Percentiles rank a stretch among this genome's conserved stretches.
Conservation (phyloP, 2,888 invertebrate genomes). For the Watsonalla binaria region DNA sequence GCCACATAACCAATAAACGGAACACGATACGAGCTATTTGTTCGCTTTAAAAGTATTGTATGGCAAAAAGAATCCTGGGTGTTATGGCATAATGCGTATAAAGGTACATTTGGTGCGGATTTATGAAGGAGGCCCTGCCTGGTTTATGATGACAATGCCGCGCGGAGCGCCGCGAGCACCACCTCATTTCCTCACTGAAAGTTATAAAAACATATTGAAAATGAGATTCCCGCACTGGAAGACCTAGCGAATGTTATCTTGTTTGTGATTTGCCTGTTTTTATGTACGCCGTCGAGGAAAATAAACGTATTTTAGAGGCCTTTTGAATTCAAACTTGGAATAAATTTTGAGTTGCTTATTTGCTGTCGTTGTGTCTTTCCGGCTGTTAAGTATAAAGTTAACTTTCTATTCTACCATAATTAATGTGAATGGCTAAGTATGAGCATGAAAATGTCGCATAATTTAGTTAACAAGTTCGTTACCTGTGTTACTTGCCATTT, state of each 20-base stretch:
- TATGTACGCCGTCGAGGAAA: slow-evolving; percentile 54
- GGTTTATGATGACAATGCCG: slow-evolving; percentile 77
- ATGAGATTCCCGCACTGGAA: slow-evolving; percentile 71
- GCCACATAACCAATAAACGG: slow-evolving; percentile 31
- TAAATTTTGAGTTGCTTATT: slow-evolving; percentile 21
- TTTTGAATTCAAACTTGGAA: slow-evolving; percentile 33
- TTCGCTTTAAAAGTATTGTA: slow-evolving; percentile 61
- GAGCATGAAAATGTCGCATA: slow-evolving; percentile 45
- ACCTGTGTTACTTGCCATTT: slow-evolving; percentile 41
- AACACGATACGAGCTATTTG: slow-evolving; percentile 52
- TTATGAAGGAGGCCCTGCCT: slow-evolving; percentile 72
- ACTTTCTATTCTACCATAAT: slow-evolving; percentile 39
- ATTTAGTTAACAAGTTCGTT: slow-evolving; percentile 51
- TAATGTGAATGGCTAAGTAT: slow-evolving; percentile 41
- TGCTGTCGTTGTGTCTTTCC: slow-evolving; percentile 10
- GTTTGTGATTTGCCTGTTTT: slow-evolving; percentile 75
- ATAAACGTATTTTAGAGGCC: slow-evolving; percentile 62
- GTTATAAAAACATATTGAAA: slow-evolving; percentile 80
- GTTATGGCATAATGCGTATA: slow-evolving; percentile 74
- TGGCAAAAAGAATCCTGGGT: slow-evolving; percentile 49
- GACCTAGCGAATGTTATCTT: slow-evolving; percentile 73
- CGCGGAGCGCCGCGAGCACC: slow-evolving; percentile 62
- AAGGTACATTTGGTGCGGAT: slow-evolving; percentile 74
- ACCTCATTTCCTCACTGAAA: slow-evolving; percentile 77
- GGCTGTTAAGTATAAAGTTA: slow-evolving; percentile 18